These are phyloP conservation scores for Tyto alba DNA, from an alignment of 2,113 vertebrate species.

Conservation along the genomic window DNA sequence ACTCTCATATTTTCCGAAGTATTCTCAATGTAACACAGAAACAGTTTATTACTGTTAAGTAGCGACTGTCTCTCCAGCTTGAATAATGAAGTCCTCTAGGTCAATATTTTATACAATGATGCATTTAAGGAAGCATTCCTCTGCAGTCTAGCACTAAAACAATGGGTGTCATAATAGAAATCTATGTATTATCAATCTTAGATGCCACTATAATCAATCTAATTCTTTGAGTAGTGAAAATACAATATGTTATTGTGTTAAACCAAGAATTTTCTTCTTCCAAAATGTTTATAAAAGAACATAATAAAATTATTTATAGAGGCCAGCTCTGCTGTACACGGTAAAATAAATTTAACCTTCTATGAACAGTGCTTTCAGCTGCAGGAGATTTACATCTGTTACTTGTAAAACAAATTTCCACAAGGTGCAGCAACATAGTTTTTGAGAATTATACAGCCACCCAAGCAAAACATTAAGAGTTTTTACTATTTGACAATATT, in stretches of 20 bases:
- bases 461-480: not conserved
- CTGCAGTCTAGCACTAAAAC: constrained; percentile 83
- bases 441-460: constrained; percentile 1
- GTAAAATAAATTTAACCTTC: constrained; percentile 67
- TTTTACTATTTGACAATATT: not conserved
- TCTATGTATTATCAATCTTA: constrained; percentile 87
- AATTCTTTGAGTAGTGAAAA: constrained; percentile 76
- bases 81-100: constrained; percentile 91
- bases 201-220: constrained; percentile 85
- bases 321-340: constrained; percentile 1
- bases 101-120: constrained; percentile 95
- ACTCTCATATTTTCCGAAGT: constrained; percentile 76
- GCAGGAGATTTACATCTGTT: constrained; percentile 59
- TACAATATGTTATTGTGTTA: constrained; percentile 75
- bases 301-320: constrained; percentile 73
- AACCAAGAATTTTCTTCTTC: constrained; percentile 73
- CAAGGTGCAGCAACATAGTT: not conserved
- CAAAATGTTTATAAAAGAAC: constrained; percentile 72
- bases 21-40: constrained; percentile 81
- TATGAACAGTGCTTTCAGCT: constrained; percentile 1
- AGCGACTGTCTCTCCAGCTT: constrained; percentile 79
- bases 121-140: constrained; percentile 87
- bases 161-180: constrained; percentile 89
- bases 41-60: constrained; percentile 89
- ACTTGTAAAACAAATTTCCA: not conserved